Base-by-base conservation (phyloP, 2,888 invertebrate genomes). In the Ditula angustiorana region DNA sequence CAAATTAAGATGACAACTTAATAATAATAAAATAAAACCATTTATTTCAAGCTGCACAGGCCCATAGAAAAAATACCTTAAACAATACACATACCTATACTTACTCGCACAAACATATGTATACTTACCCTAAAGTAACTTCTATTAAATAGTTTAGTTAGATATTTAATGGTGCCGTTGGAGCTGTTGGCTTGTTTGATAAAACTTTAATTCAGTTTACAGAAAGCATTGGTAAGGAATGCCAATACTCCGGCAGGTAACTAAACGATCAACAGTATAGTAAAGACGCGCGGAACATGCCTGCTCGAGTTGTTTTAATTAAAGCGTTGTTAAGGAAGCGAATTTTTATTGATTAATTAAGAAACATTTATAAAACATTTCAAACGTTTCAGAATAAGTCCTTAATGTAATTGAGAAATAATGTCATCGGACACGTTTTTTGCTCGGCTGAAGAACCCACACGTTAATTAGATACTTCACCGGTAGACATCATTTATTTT, bases 401-500 rank as follows among this genome's bases (percentile, higher is more conserved):
- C 24, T 57, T 10, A 16, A 52, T 30, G 24, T 19, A 24, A 63
- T 63, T 50, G 30, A 52, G 24, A 46, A 52, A 62, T 63, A 35
- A 52, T 52, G n/a, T 47, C 33, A 19, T 24, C 16, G 35, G 8
- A 19, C 13, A 35, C 4, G 3, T 46, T 64, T 53, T 64, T 59
- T 49, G 56, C 35, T 47, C 8, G 41, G 8, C 16, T 26, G 13
- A 46, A 58, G 13, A 24, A 26, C 59, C 64, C 58, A 64, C 44
- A 28, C 37, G 52, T 28, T 64, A 59, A 64, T 64, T 57, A 58
- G 50, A 44, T 37, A 16, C 49, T 62, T 63, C 50, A 49, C 23
- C 19, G 37, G 59, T 28, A 53, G 19, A 2, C 26, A 53, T 19
- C 41, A 19, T 19, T 61, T 61, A 56, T 37, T 62, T 56, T 56